A percentile compares a stretch with the other conserved stretches of the same genome.
phyloP scores from a whole-genome alignment of 1,140 invertebrate species.

The Ceratoteleas bidentatus region DNA sequence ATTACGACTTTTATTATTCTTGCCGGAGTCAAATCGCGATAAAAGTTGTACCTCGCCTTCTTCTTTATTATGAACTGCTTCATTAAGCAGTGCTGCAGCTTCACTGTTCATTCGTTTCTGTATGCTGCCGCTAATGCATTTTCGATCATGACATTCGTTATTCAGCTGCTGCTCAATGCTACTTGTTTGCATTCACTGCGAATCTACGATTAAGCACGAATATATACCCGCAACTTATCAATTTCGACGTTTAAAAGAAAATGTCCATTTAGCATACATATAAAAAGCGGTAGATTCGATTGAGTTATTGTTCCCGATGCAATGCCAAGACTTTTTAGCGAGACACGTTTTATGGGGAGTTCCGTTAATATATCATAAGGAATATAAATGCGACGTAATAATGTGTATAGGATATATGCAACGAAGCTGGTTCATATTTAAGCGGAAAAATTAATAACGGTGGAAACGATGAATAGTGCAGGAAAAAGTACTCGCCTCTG shows the following conservation, averaged over 20 bases:
- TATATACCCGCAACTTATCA: constrained; percentile 38
- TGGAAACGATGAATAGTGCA: constrained; percentile 3
- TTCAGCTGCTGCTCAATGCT: constrained; percentile 42
- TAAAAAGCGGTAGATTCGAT: neutral
- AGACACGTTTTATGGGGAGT: neutral
- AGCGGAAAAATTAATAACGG: constrained; percentile 15
- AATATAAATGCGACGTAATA: constrained; percentile 5
- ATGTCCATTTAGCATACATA: neutral
- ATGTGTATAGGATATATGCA: constrained; percentile 6
- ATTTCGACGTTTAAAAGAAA: constrained; percentile 20
- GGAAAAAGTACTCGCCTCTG: neutral
- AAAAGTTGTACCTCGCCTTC: constrained; percentile 27
- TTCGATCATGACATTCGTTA: constrained; percentile 50
- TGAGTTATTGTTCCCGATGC: neutral
- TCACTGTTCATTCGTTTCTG: constrained; percentile 48
- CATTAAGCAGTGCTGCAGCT: constrained; percentile 40
- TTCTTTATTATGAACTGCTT: constrained; percentile 25
- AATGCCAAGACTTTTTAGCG: neutral
- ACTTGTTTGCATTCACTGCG: constrained; percentile 57
- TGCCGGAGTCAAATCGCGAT: constrained; percentile 19
- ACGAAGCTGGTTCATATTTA: constrained; percentile 3
- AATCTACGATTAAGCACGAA: constrained; percentile 50
- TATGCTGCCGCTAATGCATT: constrained; percentile 50
- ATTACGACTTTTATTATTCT: constrained; percentile 22
- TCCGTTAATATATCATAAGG: constrained; percentile 1